A percentile compares a stretch with the other conserved stretches of the same genome.
Evolutionary conservation across 1,140 invertebrate species (phyloP).

Genomic region (Drosophila ambigua): DNA sequence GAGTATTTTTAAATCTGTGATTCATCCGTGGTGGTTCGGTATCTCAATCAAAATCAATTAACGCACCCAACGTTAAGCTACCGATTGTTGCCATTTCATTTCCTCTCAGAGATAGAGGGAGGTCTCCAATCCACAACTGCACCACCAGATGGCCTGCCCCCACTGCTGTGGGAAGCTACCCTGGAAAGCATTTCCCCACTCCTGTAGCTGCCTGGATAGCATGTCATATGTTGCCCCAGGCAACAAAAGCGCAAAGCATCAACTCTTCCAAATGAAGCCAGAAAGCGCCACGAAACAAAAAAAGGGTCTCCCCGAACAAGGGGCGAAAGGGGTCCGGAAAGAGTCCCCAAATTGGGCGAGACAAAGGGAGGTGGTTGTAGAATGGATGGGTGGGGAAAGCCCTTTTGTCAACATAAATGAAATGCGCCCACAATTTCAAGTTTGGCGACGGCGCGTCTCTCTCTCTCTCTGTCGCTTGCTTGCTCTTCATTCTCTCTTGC

Average conservation of each 20-base stretch:
- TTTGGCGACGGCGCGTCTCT: conserved; percentile 54
- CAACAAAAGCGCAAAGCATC: conserved; percentile 75
- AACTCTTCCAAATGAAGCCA: conserved; percentile 70
- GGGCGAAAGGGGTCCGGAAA: conserved; percentile 12
- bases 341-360: conserved; percentile 64
- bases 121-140: too few species aligned
- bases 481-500: not conserved
- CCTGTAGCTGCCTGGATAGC: not conserved
- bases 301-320: conserved; percentile 21
- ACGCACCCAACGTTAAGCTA: conserved; percentile 50
- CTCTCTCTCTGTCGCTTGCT: not conserved
- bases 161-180: not conserved
- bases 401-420: conserved; percentile 81
- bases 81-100: conserved; percentile 61
- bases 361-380: conserved; percentile 37
- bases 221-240: conserved; percentile 67
- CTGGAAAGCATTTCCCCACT: conserved; percentile 3
- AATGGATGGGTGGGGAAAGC: conserved; percentile 32
- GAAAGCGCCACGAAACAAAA: conserved; percentile 42
- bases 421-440: conserved; percentile 79
- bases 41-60: conserved; percentile 65
- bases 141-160: conserved; percentile 3
- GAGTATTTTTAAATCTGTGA: conserved; percentile 15
- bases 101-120: conserved; percentile 11
- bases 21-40: conserved; percentile 15